These are phyloP conservation scores for Patella caerulea DNA, from an alignment of 2,888 invertebrate species.

Conservation along the genomic window DNA sequence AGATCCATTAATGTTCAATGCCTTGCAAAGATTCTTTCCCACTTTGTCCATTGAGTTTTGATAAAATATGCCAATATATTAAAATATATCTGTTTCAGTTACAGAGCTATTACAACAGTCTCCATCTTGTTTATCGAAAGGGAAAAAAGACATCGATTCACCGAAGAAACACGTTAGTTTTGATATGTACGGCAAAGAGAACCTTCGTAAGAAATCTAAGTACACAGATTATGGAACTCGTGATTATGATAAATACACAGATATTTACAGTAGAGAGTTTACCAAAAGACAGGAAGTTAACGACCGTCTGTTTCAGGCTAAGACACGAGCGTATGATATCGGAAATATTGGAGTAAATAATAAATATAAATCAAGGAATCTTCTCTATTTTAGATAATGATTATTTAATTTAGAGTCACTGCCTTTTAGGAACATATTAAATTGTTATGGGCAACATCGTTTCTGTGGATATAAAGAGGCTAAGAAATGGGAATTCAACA, in stretches of 20 bases:
- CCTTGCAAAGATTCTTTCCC: neutral
- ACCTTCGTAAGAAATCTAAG: constrained; percentile 47
- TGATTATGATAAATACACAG: constrained; percentile 41
- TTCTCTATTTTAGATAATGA: constrained; percentile 49
- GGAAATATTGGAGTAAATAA: constrained; percentile 35
- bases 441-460: too few relatives aligned
- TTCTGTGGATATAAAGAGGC: too few relatives aligned
- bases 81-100: constrained; percentile 42
- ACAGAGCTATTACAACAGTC: constrained; percentile 31
- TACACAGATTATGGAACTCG: constrained; percentile 39
- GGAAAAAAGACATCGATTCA: constrained; percentile 52
- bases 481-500: too few relatives aligned
- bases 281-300: constrained; percentile 54
- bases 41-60: neutral
- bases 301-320: constrained; percentile 55
- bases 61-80: neutral
- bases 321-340: constrained; percentile 47
- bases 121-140: constrained; percentile 56
- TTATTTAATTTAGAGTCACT: too few relatives aligned
- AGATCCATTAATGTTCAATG: neutral
- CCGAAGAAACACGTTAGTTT: constrained; percentile 65
- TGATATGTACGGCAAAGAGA: constrained; percentile 62
- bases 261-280: constrained; percentile 47
- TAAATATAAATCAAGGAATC: constrained; percentile 44
- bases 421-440: too few relatives aligned